These are phyloP conservation scores for Phylloscopus whistleri DNA, from an alignment of 2,113 vertebrate genomes.

Conservation along the genomic window DNA sequence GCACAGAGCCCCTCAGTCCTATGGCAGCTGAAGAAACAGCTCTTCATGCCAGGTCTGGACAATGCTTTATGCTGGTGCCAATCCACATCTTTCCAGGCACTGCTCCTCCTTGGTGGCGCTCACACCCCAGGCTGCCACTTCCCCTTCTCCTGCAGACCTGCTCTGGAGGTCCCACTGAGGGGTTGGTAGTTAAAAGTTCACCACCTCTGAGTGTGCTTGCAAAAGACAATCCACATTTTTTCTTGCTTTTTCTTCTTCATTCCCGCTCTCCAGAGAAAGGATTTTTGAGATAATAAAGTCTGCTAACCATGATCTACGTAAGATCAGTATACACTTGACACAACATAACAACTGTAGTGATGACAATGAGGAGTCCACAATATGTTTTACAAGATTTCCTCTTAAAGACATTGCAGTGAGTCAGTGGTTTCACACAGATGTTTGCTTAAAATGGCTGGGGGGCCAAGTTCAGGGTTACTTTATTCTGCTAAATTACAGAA, in stretches of 20 bases:
- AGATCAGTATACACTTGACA: not conserved
- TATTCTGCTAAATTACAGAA: slow-evolving; percentile 21
- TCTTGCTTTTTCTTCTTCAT: not conserved
- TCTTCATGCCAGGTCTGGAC: not conserved
- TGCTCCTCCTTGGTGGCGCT: not conserved
- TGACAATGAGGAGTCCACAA: not conserved
- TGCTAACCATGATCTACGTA: not conserved
- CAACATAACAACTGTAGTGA: not conserved
- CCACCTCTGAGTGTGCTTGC: not conserved
- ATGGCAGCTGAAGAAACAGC: not conserved
- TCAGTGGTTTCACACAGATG: slow-evolving; percentile 16
- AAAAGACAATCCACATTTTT: not conserved
- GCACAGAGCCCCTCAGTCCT: not conserved
- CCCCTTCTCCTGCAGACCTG: not conserved
- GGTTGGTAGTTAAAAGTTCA: not conserved
- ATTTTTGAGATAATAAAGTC: not conserved
- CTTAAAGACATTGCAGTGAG: not conserved
- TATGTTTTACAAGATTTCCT: not conserved
- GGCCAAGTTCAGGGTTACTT: not conserved
- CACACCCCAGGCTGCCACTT: rapidly evolving
- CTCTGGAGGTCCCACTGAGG: not conserved
- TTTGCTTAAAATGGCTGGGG: slow-evolving; percentile 5
- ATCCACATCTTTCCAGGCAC: rapidly evolving
- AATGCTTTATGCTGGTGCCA: not conserved
- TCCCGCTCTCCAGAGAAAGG: not conserved